A percentile compares a stretch with the other conserved stretches of the same genome.
phyloP scores from a whole-genome alignment of 2,113 vertebrate species.

The Oncorhynchus mykiss region DNA sequence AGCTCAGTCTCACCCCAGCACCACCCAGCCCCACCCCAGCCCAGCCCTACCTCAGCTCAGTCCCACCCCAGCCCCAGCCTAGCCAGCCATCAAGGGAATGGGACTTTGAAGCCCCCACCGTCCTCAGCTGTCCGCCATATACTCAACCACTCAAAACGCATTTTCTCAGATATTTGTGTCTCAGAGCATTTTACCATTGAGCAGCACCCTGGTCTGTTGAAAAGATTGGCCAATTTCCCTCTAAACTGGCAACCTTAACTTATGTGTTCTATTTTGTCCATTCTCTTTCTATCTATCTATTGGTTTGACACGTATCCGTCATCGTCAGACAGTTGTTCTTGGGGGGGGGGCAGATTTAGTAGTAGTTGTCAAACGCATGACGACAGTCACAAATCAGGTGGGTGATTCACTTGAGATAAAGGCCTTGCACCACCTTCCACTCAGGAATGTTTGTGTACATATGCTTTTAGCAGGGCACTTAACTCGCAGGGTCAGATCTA shows the following conservation, averaged over 20 bases:
- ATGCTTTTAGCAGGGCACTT: constrained; percentile 79
- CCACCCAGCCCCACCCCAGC: too few relatives aligned
- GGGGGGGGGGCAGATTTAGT: too few relatives aligned
- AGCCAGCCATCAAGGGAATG: constrained; percentile 26
- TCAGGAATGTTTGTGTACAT: constrained; percentile 71
- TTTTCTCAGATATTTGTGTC: not conserved
- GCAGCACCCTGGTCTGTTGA: not conserved
- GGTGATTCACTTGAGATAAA: constrained; percentile 67
- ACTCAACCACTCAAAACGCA: not conserved
- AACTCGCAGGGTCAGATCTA: constrained; percentile 68
- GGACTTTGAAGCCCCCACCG: constrained; percentile 13
- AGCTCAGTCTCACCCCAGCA: too few relatives aligned
- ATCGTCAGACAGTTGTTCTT: too few relatives aligned
- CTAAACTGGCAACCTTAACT: not conserved
- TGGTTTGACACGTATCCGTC: too few relatives aligned
- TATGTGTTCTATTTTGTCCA: too few relatives aligned
- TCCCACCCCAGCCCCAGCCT: constrained; percentile 11
- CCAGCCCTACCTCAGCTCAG: too few relatives aligned
- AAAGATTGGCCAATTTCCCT: not conserved
- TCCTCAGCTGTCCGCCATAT: constrained; percentile 17
- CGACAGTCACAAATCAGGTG: not conserved
- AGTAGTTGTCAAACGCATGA: too few relatives aligned
- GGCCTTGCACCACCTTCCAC: constrained; percentile 54
- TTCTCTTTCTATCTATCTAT: too few relatives aligned
- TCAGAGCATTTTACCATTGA: too few relatives aligned